phyloP scores from a whole-genome alignment of 2,888 invertebrate genomes.

The Acrobasis repandana region DNA sequence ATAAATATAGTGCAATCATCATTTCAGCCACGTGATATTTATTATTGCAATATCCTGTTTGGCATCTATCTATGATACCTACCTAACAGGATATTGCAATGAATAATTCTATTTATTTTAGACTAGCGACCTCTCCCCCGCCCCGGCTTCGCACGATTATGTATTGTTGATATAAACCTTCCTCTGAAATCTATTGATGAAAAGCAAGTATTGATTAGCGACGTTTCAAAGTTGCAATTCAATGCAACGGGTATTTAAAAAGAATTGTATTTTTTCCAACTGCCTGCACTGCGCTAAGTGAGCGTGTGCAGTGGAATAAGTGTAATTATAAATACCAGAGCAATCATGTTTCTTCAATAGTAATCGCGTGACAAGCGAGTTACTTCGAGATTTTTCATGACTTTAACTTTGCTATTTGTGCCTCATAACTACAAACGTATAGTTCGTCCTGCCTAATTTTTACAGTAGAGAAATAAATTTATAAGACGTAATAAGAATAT shows the following conservation, averaged over 20 bases:
- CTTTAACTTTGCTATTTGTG: neutral
- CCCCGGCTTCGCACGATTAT: too few relatives aligned
- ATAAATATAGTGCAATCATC: too few relatives aligned
- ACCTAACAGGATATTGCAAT: too few relatives aligned
- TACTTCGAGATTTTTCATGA: neutral
- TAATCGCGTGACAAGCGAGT: slow-evolving; percentile 16
- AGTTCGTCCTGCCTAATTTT: neutral
- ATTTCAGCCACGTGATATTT: too few relatives aligned
- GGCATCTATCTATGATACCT: too few relatives aligned
- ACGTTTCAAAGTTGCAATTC: neutral
- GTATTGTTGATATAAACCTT: too few relatives aligned
- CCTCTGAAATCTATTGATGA: too few relatives aligned
- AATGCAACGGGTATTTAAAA: neutral
- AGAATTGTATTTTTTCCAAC: neutral
- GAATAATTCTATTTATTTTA: too few relatives aligned
- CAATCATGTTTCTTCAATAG: slow-evolving; percentile 13
- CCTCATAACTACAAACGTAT: neutral
- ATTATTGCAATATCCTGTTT: too few relatives aligned
- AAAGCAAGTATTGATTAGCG: neutral
- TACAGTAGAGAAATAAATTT: too few relatives aligned
- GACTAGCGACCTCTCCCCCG: too few relatives aligned
- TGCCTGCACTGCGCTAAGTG: neutral
- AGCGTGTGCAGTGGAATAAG: neutral
- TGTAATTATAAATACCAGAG: slow-evolving; percentile 19
- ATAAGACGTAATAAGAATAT: too few relatives aligned